These are phyloP conservation scores for Stratiolaelaps scimitus DNA, from an alignment of 1,140 invertebrate genomes.

Conservation along the genomic window DNA sequence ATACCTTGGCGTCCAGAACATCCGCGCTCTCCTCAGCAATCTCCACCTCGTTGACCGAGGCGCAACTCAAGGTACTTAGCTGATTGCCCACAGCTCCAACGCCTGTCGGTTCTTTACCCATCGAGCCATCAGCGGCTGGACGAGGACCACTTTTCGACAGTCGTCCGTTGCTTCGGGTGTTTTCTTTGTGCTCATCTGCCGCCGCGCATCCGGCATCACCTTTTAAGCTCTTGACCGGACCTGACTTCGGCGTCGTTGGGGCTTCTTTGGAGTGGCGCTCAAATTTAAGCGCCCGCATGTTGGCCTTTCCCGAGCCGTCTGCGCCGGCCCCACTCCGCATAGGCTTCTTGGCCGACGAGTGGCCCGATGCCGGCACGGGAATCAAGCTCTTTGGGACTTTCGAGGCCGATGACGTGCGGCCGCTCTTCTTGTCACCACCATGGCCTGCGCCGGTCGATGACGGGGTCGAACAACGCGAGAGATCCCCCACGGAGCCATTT, in stretches of 20 bases:
- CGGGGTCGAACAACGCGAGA: conserved; percentile 8
- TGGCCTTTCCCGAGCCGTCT: not conserved
- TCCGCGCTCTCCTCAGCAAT: conserved; percentile 11
- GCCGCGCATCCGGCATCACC: too few relatives aligned
- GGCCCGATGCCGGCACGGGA: not conserved
- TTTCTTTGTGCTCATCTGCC: conserved; percentile 22
- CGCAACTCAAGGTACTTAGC: conserved; percentile 12
- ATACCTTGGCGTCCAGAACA: conserved; percentile 15
- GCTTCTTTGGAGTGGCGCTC: not conserved
- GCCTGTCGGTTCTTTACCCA: not conserved
- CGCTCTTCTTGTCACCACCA: conserved; percentile 1
- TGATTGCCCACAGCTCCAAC: not conserved
- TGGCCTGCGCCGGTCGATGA: conserved; percentile 8
- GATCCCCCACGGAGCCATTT: conserved; percentile 25
- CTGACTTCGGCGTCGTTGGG: not conserved
- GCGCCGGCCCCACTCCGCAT: too few relatives aligned
- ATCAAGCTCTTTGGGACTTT: conserved; percentile 28
- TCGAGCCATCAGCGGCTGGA: too few relatives aligned
- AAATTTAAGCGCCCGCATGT: conserved; percentile 1
- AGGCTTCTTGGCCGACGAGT: not conserved
- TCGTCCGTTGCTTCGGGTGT: not conserved
- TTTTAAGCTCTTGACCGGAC: too few relatives aligned
- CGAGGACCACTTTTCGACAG: too few relatives aligned
- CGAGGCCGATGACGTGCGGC: not conserved
- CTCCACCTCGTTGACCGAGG: conserved; percentile 1